A percentile compares a stretch with the other conserved stretches of the same genome.
These are phyloP conservation scores for Protophormia terraenovae DNA, from an alignment of 2,888 invertebrate species.

Conservation along the genomic window DNA sequence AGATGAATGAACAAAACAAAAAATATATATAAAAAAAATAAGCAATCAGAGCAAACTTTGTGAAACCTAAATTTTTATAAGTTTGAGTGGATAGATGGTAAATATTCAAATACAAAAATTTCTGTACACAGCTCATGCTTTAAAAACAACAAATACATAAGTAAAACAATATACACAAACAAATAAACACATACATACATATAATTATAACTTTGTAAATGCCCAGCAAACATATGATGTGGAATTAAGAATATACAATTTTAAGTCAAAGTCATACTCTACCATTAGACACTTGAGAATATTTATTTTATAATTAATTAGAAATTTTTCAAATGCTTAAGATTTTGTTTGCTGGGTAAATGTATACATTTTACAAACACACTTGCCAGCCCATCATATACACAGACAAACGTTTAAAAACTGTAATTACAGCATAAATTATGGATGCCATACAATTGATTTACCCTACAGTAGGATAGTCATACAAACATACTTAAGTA, in stretches of 20 bases:
- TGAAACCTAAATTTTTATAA: slow-evolving; percentile 19
- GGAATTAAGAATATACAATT: no score
- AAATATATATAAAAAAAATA: background rate
- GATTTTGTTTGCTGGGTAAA: no score
- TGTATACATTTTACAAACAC: background rate
- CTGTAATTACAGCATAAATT: slow-evolving; percentile 52
- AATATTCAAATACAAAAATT: slow-evolving; percentile 1
- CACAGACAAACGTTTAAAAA: slow-evolving; percentile 1
- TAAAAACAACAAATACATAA: background rate
- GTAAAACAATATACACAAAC: background rate
- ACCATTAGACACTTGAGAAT: no score
- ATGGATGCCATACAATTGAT: slow-evolving; percentile 47
- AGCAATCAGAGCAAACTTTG: background rate
- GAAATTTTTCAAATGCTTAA: no score
- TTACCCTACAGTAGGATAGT: slow-evolving; percentile 22
- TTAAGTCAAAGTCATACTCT: no score
- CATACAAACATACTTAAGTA: background rate
- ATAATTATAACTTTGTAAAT: background rate
- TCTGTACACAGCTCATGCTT: background rate
- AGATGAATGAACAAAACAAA: no score
- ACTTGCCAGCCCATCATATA: background rate
- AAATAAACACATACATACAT: background rate
- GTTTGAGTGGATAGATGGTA: background rate
- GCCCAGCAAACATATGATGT: no score
- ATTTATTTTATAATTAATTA: no score